These are phyloP conservation scores for Alfaro cultratus DNA, from an alignment of 2,797 vertebrate species.

Conservation along the genomic window DNA sequence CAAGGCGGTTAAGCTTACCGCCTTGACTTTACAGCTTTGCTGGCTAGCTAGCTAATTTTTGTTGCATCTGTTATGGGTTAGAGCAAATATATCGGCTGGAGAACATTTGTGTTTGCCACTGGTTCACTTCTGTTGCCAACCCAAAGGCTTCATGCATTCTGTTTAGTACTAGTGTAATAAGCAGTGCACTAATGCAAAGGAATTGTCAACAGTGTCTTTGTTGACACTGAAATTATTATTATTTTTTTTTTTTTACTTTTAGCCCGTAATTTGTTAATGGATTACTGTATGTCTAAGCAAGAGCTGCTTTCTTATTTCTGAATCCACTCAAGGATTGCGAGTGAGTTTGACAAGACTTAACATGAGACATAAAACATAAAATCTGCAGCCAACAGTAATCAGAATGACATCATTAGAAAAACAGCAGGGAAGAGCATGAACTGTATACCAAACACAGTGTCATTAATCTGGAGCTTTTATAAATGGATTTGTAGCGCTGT, in stretches of 20 bases:
- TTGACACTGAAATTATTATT: too few relatives aligned
- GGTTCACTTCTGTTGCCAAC: too few relatives aligned
- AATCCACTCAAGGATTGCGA: neutral
- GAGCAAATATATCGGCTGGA: too few relatives aligned
- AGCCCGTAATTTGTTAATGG: neutral
- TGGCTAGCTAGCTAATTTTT: too few relatives aligned
- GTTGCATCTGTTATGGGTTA: too few relatives aligned
- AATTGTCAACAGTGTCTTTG: too few relatives aligned
- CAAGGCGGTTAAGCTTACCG: neutral
- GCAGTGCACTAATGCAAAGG: too few relatives aligned
- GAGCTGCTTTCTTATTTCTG: constrained; percentile 3
- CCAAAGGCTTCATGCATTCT: too few relatives aligned
- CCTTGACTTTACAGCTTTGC: neutral
- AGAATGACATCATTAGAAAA: constrained; percentile 39
- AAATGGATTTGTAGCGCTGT: neutral
- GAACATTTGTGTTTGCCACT: too few relatives aligned
- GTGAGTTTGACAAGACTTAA: constrained; percentile 1
- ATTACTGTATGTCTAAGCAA: constrained; percentile 11
- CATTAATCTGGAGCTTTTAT: neutral
- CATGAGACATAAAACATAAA: constrained; percentile 16
- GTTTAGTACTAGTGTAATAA: constrained; percentile 9
- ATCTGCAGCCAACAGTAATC: constrained; percentile 23
- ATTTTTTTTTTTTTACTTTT: constrained; percentile 44
- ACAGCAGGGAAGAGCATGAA: constrained; percentile 7
- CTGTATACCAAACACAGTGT: neutral